Percentiles rank a stretch among this genome's conserved stretches.
phyloP scores from a whole-genome alignment of 2,113 vertebrate genomes.

The Dicaeum eximium region DNA sequence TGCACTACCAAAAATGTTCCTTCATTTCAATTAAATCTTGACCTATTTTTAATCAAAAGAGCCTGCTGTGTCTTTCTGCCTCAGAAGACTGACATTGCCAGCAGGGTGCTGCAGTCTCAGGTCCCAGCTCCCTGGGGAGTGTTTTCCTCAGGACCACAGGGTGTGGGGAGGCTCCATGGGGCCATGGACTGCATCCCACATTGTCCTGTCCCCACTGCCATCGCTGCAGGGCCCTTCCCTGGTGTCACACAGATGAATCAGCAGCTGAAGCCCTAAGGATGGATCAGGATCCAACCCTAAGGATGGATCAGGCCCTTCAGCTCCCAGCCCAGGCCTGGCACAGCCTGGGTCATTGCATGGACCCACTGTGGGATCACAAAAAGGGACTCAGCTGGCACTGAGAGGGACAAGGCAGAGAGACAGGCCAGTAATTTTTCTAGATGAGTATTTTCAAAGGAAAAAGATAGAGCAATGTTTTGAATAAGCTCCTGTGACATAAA shows the following conservation, averaged over 20 bases:
- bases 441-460: background rate
- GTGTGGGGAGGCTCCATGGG: rapidly evolving
- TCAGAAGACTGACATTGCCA: slow-evolving; percentile 15
- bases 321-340: background rate
- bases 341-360: background rate
- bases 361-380: background rate
- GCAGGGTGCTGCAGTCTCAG: background rate
- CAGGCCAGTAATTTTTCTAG: background rate
- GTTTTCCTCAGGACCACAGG: background rate
- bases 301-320: background rate
- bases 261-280: background rate
- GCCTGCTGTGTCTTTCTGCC: background rate
- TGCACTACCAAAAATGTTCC: background rate
- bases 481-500: background rate
- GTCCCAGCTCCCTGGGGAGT: background rate
- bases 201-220: background rate
- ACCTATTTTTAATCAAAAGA: slow-evolving; percentile 47
- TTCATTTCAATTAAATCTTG: slow-evolving; percentile 46
- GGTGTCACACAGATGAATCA: background rate
- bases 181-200: rapidly evolving
- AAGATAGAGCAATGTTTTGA: background rate
- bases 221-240: background rate
- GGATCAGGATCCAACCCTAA: background rate
- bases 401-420: background rate
- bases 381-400: background rate